These are phyloP conservation scores for Tauraco hartlaubi DNA, from an alignment of 2,797 vertebrate species.

Conservation along the genomic window DNA sequence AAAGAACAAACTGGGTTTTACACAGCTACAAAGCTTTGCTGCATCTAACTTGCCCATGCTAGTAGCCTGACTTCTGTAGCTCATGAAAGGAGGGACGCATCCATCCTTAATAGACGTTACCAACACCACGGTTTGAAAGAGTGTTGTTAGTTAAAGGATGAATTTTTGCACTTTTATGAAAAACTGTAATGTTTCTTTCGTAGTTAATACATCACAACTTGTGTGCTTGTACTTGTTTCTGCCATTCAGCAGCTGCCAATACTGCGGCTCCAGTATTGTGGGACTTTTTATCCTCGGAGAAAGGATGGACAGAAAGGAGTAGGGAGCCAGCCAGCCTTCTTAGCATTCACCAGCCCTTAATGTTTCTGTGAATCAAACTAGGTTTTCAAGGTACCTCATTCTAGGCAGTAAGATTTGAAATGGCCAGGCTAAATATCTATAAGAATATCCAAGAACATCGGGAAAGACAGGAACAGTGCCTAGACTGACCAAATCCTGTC, in stretches of 20 bases:
- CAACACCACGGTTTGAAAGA: background rate
- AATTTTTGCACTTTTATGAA: background rate
- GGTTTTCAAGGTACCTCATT: background rate
- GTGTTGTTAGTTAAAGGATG: background rate
- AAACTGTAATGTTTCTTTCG: background rate
- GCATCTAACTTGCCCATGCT: background rate
- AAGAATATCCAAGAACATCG: background rate
- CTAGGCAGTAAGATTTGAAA: background rate
- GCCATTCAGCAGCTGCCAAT: background rate
- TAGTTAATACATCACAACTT: background rate
- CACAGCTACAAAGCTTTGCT: background rate
- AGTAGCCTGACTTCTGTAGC: background rate
- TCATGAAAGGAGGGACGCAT: background rate
- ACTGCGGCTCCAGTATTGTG: fast-evolving
- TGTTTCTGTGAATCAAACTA: background rate
- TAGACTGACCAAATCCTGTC: background rate
- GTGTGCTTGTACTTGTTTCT: background rate
- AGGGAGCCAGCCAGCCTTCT: background rate
- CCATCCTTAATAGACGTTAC: background rate
- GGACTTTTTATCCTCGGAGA: background rate
- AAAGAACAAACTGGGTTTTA: background rate
- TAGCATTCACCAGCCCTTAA: background rate
- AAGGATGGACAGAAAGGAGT: background rate
- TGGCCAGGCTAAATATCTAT: background rate
- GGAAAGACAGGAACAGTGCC: background rate